Evolutionary conservation across 1,140 invertebrate genomes (phyloP), one percentile per base, ranked within the genome.

Genomic region (Cardiocondyla obscurior): DNA sequence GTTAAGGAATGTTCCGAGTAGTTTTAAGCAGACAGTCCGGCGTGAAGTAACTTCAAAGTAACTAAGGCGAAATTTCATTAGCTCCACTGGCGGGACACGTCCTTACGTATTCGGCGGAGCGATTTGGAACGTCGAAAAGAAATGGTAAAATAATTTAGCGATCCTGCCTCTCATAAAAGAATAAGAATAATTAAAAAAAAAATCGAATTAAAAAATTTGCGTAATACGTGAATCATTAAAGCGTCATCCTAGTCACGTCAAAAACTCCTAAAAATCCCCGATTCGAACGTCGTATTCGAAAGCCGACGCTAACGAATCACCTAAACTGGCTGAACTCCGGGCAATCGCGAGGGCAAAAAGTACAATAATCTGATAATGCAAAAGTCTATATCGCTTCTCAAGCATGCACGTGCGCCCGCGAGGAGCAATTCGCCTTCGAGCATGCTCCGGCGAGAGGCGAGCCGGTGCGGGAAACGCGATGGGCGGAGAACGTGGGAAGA

Each of bases 51-150:
- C 74, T 79, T 79, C 33, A 22, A 36, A 44, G 62, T 19, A 79
- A 67, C 74, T 79, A 79, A 67, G 8, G 74, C 62, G n/a, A 79
- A 79, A 79, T 79, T 79, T 79, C 74, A 79, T 79, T 79, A 79
- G 74, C 62, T 55, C 46, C 46, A 22, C 30, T 19, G 8, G 30
- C 73, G 73, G 58, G n/a, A n/a, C 60, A 46, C 25, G 60, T 69
- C 62, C 25, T 79, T 79, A 53, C 12, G 33, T 42, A 69, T 67
- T 79, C 62, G 53, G 49, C 16, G 7, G 7, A 53, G 22, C 62
- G 33, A 69, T 53, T 79, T 69, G 33, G 33, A 51, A 77, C 67
- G 44, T 67, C 22, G 42, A 14, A 65, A 65, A 65, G 58, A 51
- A 77, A 28, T 51, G 33, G 25, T 14, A 22, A 44, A 25, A 65